Conservation (phyloP, 2,113 vertebrate species). For the Urocolius indicus region DNA sequence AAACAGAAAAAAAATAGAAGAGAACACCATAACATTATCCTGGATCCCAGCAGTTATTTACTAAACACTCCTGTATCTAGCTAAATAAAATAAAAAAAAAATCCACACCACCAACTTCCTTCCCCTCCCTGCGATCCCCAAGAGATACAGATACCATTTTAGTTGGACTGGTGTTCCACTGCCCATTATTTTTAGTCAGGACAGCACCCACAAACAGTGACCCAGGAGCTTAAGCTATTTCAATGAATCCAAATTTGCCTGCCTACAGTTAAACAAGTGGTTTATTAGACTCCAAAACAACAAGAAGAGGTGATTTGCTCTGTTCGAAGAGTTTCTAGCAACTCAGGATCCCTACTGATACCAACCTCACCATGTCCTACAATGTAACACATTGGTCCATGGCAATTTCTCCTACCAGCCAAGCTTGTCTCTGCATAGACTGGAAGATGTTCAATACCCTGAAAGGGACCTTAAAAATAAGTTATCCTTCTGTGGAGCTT, state of each 20-base stretch:
- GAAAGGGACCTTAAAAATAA: not conserved
- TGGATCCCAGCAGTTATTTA: not conserved
- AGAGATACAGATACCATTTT: not conserved
- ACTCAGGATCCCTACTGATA: not conserved
- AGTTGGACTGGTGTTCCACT: not conserved
- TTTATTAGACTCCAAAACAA: not conserved
- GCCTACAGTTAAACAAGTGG: not conserved
- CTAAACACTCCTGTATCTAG: not conserved
- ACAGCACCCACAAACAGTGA: not conserved
- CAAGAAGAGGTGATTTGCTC: not conserved
- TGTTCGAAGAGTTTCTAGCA: not conserved
- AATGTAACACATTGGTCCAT: not conserved
- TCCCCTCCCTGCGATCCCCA: not conserved
- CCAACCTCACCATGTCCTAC: not conserved
- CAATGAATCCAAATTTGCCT: not conserved
- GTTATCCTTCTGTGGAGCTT: not conserved
- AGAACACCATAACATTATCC: not conserved
- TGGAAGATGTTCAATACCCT: not conserved
- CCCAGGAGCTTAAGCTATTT: not conserved
- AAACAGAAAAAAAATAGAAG: not conserved
- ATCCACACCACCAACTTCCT: accelerated
- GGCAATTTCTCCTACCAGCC: not conserved
- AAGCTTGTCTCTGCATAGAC: not conserved
- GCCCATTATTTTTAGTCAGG: not conserved
- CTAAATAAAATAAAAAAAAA: not conserved